These are phyloP conservation scores for Mactromeris polynyma DNA, from an alignment of 2,888 invertebrate genomes.

Conservation along the genomic window DNA sequence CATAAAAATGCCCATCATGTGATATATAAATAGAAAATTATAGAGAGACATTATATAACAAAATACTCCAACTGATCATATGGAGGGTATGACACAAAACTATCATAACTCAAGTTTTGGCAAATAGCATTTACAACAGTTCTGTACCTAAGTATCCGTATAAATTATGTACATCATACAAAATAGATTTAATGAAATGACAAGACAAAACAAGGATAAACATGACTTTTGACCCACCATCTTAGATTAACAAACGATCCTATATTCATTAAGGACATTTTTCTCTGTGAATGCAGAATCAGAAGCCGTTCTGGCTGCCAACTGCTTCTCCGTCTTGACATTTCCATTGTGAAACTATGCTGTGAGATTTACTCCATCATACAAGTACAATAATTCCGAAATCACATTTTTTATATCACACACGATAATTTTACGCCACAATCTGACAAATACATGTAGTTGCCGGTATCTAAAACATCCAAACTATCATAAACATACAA, in stretches of 20 bases:
- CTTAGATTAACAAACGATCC: conserved; percentile 50
- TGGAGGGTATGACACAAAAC: too few species aligned
- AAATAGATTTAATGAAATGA: too few species aligned
- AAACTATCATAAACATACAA: not conserved
- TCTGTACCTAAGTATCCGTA: too few species aligned
- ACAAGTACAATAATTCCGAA: not conserved
- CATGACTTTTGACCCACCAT: conserved; percentile 48
- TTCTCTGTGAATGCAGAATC: not conserved
- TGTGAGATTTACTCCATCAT: not conserved
- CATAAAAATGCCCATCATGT: not conserved
- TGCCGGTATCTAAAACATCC: not conserved
- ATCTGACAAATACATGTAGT: not conserved
- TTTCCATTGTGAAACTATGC: conserved; percentile 7
- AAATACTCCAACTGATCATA: too few species aligned
- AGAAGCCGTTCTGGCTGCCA: conserved; percentile 6
- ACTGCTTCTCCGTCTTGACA: conserved; percentile 5
- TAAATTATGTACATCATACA: too few species aligned
- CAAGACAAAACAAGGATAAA: too few species aligned
- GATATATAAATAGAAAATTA: not conserved
- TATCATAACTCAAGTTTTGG: too few species aligned
- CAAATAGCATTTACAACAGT: too few species aligned
- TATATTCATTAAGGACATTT: conserved; percentile 43
- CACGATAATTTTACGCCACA: not conserved
- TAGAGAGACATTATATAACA: not conserved
- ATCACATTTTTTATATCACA: not conserved